These are phyloP conservation scores for Sesamia inferens DNA, from an alignment of 2,888 invertebrate species.

Conservation along the genomic window DNA sequence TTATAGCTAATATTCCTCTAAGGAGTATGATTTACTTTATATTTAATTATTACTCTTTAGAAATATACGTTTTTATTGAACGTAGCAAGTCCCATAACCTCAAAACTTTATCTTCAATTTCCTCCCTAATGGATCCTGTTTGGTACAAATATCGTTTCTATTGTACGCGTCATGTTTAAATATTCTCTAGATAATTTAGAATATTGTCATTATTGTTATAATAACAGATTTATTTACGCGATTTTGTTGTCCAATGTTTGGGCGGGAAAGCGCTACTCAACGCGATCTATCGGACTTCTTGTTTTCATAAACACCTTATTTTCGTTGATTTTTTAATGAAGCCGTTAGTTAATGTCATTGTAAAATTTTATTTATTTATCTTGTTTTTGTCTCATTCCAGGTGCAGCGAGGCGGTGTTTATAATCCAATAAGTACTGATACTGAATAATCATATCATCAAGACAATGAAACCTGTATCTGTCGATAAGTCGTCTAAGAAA, in stretches of 20 bases:
- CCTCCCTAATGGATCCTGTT: conserved; percentile 35
- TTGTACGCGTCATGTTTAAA: conserved; percentile 11
- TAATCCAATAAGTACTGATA: conserved; percentile 18
- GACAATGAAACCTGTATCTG: conserved; percentile 74
- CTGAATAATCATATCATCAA: conserved; percentile 27
- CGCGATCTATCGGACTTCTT: background rate
- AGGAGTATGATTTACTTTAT: conserved; percentile 17
- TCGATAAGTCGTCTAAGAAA: conserved; percentile 70
- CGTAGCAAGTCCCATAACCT: conserved; percentile 53
- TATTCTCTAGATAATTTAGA: conserved; percentile 2
- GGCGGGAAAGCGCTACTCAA: conserved; percentile 74
- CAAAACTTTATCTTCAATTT: conserved; percentile 59
- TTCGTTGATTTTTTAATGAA: background rate
- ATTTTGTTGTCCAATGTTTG: conserved; percentile 62
- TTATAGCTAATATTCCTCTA: background rate
- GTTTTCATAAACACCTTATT: background rate
- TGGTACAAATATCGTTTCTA: conserved; percentile 12
- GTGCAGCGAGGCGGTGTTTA: conserved; percentile 34
- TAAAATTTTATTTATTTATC: background rate
- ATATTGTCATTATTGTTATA: conserved; percentile 26
- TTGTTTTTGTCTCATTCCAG: conserved; percentile 52
- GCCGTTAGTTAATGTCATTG: background rate
- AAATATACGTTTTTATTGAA: conserved; percentile 39
- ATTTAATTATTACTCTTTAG: background rate
- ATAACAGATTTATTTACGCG: conserved; percentile 21